Conservation (phyloP, 1,140 invertebrate species). For the Drosophila santomea region DNA sequence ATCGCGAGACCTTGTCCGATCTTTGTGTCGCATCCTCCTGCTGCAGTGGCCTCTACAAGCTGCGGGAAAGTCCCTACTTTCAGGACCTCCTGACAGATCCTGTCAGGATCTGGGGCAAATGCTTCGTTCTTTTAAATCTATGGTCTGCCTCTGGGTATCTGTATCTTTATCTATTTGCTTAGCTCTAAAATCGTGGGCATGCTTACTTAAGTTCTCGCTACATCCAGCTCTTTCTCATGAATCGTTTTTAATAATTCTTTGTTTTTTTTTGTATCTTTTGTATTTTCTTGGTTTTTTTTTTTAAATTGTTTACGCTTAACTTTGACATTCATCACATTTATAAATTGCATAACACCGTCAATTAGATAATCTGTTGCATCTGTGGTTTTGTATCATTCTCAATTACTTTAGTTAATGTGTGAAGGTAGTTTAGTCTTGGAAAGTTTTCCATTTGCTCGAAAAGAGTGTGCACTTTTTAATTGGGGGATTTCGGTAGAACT, state of each 20-base stretch:
- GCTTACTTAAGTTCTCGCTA: constrained; percentile 73
- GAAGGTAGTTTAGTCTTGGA: constrained; percentile 80
- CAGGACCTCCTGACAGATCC: neutral
- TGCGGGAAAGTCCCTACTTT: constrained; percentile 33
- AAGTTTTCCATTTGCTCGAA: constrained; percentile 79
- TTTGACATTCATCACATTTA: constrained; percentile 83
- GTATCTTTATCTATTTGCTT: constrained; percentile 55
- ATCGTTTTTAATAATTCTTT: constrained; percentile 28
- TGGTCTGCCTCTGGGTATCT: constrained; percentile 49
- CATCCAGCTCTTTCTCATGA: constrained; percentile 71
- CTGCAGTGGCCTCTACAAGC: constrained; percentile 51
- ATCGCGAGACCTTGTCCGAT: constrained; percentile 30
- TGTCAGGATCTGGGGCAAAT: constrained; percentile 19
- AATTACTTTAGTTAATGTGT: constrained; percentile 65
- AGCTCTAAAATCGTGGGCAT: constrained; percentile 81
- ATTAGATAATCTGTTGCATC: constrained; percentile 66
- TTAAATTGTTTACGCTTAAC: constrained; percentile 69
- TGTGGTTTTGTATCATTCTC: constrained; percentile 25
- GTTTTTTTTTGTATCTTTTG: constrained; percentile 22
- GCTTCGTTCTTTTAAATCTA: constrained; percentile 68
- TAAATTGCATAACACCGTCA: constrained; percentile 82
- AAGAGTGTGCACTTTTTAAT: constrained; percentile 65
- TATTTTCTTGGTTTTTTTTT: neutral
- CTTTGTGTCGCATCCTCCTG: constrained; percentile 13
- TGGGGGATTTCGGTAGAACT: constrained; percentile 32